Evolutionary conservation across 2,113 vertebrate species (phyloP), one percentile per base, ranked within the genome.

Genomic region (Mastomys coucha): DNA sequence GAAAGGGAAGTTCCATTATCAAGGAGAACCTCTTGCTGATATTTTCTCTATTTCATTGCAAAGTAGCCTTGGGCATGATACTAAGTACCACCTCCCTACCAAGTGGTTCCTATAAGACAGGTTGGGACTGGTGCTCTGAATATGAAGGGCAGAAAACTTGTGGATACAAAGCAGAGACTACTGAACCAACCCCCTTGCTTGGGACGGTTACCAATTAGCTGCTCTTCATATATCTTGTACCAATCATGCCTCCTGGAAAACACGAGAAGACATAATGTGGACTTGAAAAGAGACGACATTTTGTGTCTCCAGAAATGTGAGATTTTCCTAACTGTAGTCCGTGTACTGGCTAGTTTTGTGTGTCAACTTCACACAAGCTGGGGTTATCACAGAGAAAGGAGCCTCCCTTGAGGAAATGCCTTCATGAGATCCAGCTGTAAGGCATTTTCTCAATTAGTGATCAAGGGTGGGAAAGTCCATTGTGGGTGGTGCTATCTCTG

Each of bases 141-240:
- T 2, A 0, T 73, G 65, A 73, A 82, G 78, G 12, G 33, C 0
- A 6, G 16, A 70, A 39, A 39, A 84, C 33, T 36, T 82, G 60
- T 7, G 5, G 22, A 17, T 19, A 13, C 8, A 26, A 3, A 63
- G 9, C 33, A 17, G 33, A 7, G n/a, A 53, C 78, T 6, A 3
- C 0, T 14, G 4, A 7, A 70, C 53, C 31, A 88, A 20, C 17
- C 58, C 28, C 67, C 16, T 12, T 2, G 2, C 14, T 76, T 70
- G 60, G 4, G 10, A 87, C 53, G 3, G 36, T 12, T 19, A 78
- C 49, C 36, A 5, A 31, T 2, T 20, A 51, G 19, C 70, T 76
- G 11, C 17, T 60, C 39, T 33, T 24, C 53, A 4, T 1, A 11
- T 8, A 39, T 73, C 20, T 53, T 77, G 60, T 7, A 67, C 60